phyloP scores from a whole-genome alignment of 64 coral and sea anemone genomes.

The Orbicella faveolata region DNA sequence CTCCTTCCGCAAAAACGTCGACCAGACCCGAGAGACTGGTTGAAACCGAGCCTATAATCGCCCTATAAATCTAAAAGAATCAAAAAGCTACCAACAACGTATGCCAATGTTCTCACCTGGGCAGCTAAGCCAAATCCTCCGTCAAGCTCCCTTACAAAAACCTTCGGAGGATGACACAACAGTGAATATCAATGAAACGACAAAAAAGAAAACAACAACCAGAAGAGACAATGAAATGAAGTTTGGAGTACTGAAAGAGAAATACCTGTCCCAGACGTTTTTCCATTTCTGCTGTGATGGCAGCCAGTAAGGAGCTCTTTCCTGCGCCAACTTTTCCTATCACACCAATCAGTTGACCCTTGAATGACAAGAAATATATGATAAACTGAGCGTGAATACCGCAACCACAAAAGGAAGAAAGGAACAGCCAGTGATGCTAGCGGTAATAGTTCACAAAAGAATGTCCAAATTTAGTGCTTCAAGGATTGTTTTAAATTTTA shows the following conservation, averaged over 20 bases:
- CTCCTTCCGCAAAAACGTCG: too few relatives aligned
- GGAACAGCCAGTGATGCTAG: too few relatives aligned
- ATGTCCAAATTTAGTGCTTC: too few relatives aligned
- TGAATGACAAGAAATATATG: not conserved
- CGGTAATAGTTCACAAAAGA: too few relatives aligned
- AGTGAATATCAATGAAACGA: not conserved
- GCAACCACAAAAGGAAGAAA: too few relatives aligned
- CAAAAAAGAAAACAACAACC: not conserved
- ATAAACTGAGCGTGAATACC: too few relatives aligned
- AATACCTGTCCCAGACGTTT: constrained; percentile 78
- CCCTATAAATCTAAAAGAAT: too few relatives aligned
- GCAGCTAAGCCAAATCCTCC: constrained; percentile 88
- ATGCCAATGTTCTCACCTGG: constrained; percentile 56
- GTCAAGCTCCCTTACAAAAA: constrained; percentile 72
- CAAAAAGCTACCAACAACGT: too few relatives aligned
- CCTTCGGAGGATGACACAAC: constrained; percentile 16
- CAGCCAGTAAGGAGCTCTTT: constrained; percentile 90
- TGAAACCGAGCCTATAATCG: too few relatives aligned
- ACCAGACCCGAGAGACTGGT: too few relatives aligned
- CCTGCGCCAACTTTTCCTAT: constrained; percentile 93
- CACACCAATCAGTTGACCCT: constrained; percentile 90
- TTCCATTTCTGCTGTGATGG: constrained; percentile 92
- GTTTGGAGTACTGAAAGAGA: not conserved
- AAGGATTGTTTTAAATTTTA: too few relatives aligned
- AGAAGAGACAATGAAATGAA: not conserved